Evolutionary conservation across 1,140 invertebrate genomes (phyloP), one percentile per base, ranked within the genome.

Genomic region (Eumeta japonica): DNA sequence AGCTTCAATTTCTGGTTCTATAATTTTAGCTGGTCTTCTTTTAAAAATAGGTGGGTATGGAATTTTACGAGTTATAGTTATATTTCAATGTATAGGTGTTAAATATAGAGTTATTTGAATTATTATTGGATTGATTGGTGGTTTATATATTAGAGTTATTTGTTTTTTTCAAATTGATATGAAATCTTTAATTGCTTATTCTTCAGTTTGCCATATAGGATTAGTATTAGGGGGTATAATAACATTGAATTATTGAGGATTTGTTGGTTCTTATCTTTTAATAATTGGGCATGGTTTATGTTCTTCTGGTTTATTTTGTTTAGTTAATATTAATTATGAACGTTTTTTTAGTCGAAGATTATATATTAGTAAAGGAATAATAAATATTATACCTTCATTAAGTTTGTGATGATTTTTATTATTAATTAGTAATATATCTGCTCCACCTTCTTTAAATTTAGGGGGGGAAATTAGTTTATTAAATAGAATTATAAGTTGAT

Each of bases 1-100:
- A 56, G 83, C 83, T 48, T 82, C 84, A n/a, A 56, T 85, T 60
- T 76, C 76, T 32, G 82, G 82, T 3, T 85, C 83, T 20, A 85
- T 86, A 70, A 80, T 86, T 81, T 82, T 86, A 64, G 83, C 83
- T 28, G 83, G 79, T 0, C 61, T 86, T 65, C 71, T 86, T 58
- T 67, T 86, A 63, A 87, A 86, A 65, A 76, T 86, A 75, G 83
- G 82, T 2, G 80, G 74, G 3, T 84, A 81, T 77, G 82, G 82
- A 0, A 45, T 86, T 44, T 54, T 83, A 33, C 81, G 81, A 15
- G 31, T 82, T 39, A 46, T 79, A 55, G 51, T 55, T 43, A 48
- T 78, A 53, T 44, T 77, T 48, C 50, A 60, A 41, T 45, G 50
- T 51, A 57, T 64, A 55, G 48, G 60, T 56, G 49, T 75, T 52